Base-by-base conservation (phyloP, 2,797 vertebrate species). In the Darevskia nairensis region DNA sequence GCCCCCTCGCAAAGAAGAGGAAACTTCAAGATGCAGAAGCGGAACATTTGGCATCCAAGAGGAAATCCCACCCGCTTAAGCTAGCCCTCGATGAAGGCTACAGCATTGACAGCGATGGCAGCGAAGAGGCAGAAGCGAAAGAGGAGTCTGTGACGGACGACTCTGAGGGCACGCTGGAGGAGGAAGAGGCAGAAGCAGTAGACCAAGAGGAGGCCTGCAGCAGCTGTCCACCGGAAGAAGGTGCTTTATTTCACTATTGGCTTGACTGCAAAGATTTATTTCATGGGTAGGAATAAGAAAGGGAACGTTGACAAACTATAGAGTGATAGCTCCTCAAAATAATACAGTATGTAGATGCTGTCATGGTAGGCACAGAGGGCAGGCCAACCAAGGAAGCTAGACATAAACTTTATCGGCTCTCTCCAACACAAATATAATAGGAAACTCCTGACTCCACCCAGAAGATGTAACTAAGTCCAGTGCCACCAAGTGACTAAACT, bases 1-100 rank as follows among this genome's bases (percentile, higher is more conserved):
- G 98, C 95, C 98, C 99, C 23, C 94, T 99, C 78, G 98, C 98
- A 84, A 98, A 98, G 95, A 99, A 99, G 95, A 98, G 98, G 88
- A 98, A 98, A 89, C 96, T 98, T 79, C 98, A 98, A 92, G 98
- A 98, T 25, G 93, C 96, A 0, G 98, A 98, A 96, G 97, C 95
- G 0, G 98, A 98, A 93, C 98, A 97, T 66, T 97, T 98, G 29
- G 95, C 96, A 76, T 98, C 97, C 4, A 99, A 98, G 94, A 98
- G 98, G 95, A 99, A 99, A 97, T 97, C 98, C 41, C 97, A 98
- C 32, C 98, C 98, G 0, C 97, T 99, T 95, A 98, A 98, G 91
- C 96, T 99, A 92, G 97, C 98, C 82, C 95, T 99, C 94, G 98
- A 98, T 1, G 98, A 98, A 94, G 98, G 98, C 92, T 99, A 98